phyloP scores from a whole-genome alignment of 2,113 vertebrate genomes.

The Oenanthe melanoleuca region DNA sequence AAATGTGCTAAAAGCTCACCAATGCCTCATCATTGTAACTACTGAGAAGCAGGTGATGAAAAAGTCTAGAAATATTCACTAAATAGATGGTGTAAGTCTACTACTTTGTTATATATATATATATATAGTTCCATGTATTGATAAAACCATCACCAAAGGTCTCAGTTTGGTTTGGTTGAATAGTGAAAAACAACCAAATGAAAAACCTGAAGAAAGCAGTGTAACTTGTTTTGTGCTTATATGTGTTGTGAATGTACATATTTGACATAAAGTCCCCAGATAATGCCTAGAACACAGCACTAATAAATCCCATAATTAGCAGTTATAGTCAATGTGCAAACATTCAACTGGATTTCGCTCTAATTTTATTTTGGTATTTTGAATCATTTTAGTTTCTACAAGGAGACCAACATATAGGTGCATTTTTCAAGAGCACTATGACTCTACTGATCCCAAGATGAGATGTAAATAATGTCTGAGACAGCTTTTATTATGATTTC shows the following conservation, averaged over 20 bases:
- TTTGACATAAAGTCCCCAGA: background rate
- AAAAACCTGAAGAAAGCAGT: background rate
- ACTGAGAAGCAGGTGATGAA: background rate
- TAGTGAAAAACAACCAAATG: background rate
- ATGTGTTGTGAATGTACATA: background rate
- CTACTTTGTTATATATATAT: fast-evolving
- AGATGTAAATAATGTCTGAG: background rate
- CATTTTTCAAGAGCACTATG: background rate
- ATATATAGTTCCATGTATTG: background rate
- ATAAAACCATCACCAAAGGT: background rate
- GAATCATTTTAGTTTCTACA: background rate
- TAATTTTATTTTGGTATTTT: background rate
- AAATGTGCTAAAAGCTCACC: background rate
- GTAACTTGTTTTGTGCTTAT: background rate
- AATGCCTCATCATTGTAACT: background rate
- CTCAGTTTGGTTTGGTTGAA: background rate
- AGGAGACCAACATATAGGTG: fast-evolving
- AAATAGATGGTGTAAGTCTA: background rate
- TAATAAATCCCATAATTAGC: background rate
- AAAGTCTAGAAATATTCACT: background rate
- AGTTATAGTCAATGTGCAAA: background rate
- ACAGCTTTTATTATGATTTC: background rate
- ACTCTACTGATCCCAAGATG: background rate
- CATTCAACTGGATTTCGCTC: background rate
- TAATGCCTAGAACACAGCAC: background rate